Base-by-base conservation (phyloP, 2,113 vertebrate species). In the Bujurquina vittata region DNA sequence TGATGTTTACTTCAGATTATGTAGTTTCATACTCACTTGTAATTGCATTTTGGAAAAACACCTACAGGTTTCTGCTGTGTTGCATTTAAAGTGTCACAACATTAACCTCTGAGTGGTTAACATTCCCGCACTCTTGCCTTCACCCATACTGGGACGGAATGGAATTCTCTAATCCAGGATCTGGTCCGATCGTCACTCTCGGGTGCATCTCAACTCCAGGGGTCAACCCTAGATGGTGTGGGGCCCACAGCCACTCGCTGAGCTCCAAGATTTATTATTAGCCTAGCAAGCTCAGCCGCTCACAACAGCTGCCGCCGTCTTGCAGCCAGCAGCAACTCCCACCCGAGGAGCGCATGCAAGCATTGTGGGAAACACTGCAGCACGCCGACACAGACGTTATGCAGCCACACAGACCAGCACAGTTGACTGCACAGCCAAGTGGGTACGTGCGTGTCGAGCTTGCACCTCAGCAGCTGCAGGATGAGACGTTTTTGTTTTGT, bases 221-320 rank as follows among this genome's bases (percentile, higher is more conserved):
- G 87, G 85, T 94, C 90, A 88, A 77, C 79, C 60, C 72, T 20
- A 49, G 61, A 87, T 26, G 81, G 87, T 46, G 77, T 31, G 83
- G 74, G 84, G 82, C 86, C 80, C 10, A 22, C 18, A 61, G 83
- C 65, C 84, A 80, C 84, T 92, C 67, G 6, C 73, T 87, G 76
- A 78, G 49, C 89, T 88, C 49, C 1, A 23, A 55, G 78, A 82
- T 86, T 86, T 95, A 94, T 94, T 93, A 88, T 94, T 94, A 94
- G 89, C 84, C 17, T 1, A 67, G 90, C 87, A 67, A 87, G 85
- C 83, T 89, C 80, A 79, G 82, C 79, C 84, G n/a, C 86, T 87
- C 61, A 37, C 77, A 89, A 84, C 94, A 95, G 94, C 92, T 95
- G 94, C 91, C 59, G 6, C 90, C 60, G 77, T 84, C 85, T 81